Evolutionary conservation across 2,888 invertebrate species (phyloP), one percentile per base, ranked within the genome.

Genomic region (Temnothorax ravouxi): DNA sequence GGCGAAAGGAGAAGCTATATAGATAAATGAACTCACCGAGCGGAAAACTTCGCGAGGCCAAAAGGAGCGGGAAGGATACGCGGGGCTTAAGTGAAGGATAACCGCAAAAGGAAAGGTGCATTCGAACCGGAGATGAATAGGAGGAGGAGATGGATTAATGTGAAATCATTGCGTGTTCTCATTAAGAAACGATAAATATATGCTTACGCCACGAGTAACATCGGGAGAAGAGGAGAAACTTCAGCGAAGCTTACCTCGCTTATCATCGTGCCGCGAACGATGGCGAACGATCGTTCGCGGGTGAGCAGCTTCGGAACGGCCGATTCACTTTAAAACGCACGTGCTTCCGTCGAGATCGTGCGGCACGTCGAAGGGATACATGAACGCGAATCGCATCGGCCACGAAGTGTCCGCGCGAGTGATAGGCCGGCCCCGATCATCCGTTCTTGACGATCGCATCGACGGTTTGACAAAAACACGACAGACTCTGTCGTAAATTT

Each of bases 21-120:
- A 59, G 71, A 79, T 69, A 69, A 69, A 79, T 79, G 79, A 79
- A 79, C 71, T 59, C 79, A 21, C 71, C 29, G 52, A 21, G 18
- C 52, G 54, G 44, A 21, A 56, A 79, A 59, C 44, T 79, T 44
- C 15, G 18, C 25, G 18, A 77, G 21, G 21, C 64, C 64, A 75
- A 62, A 50, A 72, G 47, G 41, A 77, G n/a, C 52, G n/a, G 52
- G 13, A 41, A 52, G 38, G 13, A 38, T 25, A 59, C 52, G 66
- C 66, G 41, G 41, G 5, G 9, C 41, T 77, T 66, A 77, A 76
- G 41, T 38, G 76, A 76, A 8, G 66, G 66, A n/a, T 54, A 54
- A 66, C n/a, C 76, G 76, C 52, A 1, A 76, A 1, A 76, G 15
- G 44, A 50, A 52, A 44, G 11, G 29, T 9, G 41, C 15, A n/a